Base-by-base conservation (phyloP, 2,113 vertebrate species). In the Cyprinus carpio region DNA sequence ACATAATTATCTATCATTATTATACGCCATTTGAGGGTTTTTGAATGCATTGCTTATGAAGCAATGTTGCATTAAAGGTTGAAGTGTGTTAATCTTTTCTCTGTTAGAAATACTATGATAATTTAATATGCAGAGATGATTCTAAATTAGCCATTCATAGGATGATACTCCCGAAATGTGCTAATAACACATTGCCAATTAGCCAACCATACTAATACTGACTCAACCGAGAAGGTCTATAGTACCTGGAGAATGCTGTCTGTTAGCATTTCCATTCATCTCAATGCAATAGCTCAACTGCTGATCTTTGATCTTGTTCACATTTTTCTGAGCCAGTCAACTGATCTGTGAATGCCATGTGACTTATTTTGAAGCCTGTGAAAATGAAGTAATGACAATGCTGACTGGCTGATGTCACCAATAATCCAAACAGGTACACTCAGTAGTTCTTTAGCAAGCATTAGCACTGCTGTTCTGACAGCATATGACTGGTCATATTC, bases 1-100 rank as follows among this genome's bases (percentile, higher is more conserved):
- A 58, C 20, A 37, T 83, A 83, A 83, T 83, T 83, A 54, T 34
- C 18, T 12, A 40, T 37, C 23, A 72, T 58, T 29, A 81, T 27
- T 58, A 37, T 40, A 56, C 56, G 81, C 31, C 4, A 25, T 72
- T 72, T 37, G 13, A 83, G 49, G 37, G 65, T 27, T 54, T 82
- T 83, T 49, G 1, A 83, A 74, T 20, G 1, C 11, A 34, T 6
- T 18, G 31, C 81, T 71, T 34, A 56, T 46, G 18, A 81, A 49
- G 18, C 27, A 64, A 34, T 69, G 43, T 6, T 16, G 75, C 49
- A 51, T 54, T 76, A 51, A 76, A 76, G 43, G 43, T 60, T 54
- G 27, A 54, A 76, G 75, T 46, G 72, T 27, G 40, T 13, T 8
- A 49, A 75, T 75, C 72, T 25, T 25, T 49, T 25, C n/a, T 6